Evolutionary conservation across 2,797 vertebrate genomes (phyloP), one percentile per base, ranked within the genome.

Genomic region (Threskiornis aethiopicus): DNA sequence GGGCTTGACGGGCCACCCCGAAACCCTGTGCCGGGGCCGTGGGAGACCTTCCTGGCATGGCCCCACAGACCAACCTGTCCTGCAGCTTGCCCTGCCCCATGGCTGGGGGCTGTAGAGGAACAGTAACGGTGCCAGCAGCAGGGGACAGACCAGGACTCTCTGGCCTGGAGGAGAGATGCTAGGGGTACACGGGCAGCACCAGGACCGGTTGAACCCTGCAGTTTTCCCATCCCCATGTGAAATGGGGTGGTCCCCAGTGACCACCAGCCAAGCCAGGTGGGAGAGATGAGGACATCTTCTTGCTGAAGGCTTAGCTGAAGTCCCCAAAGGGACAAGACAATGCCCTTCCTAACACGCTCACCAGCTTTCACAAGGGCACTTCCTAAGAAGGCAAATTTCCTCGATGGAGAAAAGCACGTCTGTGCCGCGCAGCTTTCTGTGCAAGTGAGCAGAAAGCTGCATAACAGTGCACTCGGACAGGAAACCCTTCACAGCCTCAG

Each of bases 391-490:
- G 25, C 37, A 1, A 1, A 12, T 35, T 5, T 57, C 67, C 37
- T 61, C 5, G 1, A 6, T 0, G 21, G 46, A 24, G 69, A 7
- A 28, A 11, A 47, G 61, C 14, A 2, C 61, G n/a, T 6, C 6
- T 0, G 7, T 1, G 4, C 67, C 1, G 0, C 4, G 33, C 33
- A n/a, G 61, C 46, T 18, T 21, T 9, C 39, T 2, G 0, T 3
- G 54, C 11, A 9, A 29, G 33, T 0, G 2, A 42, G 70, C 84
- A 20, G 37, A 13, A 26, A 22, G 82, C 54, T 8, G 61, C 1
- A 0, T 0, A 16, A 6, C 0, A 8, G 33, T 2, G 24, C 4
- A 0, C 25, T 24, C 0, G 0, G 65, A 47, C 33, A 14, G 72
- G 26, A 54, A 22, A 31, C 5, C 21, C 65, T 15, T 8, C 11